Evolutionary conservation across 2,888 invertebrate genomes (phyloP).

Genomic region (Apodemia hepburni): DNA sequence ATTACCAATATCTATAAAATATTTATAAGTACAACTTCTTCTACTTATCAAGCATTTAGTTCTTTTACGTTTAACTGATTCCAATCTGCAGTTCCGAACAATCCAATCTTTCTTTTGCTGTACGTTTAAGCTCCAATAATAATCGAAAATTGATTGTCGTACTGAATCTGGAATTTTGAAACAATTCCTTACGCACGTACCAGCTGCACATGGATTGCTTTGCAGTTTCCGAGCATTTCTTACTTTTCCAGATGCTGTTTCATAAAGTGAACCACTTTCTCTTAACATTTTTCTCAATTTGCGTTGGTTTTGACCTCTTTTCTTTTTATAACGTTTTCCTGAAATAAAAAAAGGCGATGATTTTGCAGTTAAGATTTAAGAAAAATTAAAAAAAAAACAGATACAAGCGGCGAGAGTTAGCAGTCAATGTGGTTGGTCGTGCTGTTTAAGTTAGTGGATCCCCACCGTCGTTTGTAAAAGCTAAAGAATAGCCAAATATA

Average conservation of each 20-base stretch:
- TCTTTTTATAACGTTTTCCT: background rate
- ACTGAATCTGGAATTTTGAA: background rate
- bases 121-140: background rate
- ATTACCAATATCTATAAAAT: background rate
- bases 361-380: no score
- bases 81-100: background rate
- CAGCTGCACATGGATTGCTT: background rate
- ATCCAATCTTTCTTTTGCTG: background rate
- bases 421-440: no score
- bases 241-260: background rate
- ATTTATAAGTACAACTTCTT: background rate
- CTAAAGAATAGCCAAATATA: no score
- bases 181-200: background rate
- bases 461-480: no score
- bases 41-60: background rate
- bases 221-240: background rate
- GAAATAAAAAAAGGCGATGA: background rate
- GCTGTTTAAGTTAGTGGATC: no score
- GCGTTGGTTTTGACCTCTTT: background rate
- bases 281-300: background rate
- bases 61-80: background rate
- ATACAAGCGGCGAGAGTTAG: no score
- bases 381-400: no score
- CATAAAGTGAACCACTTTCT: background rate
- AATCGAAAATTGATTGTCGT: background rate